These are phyloP conservation scores for Alcedo atthis DNA, from an alignment of 2,797 vertebrate species.

Conservation along the genomic window DNA sequence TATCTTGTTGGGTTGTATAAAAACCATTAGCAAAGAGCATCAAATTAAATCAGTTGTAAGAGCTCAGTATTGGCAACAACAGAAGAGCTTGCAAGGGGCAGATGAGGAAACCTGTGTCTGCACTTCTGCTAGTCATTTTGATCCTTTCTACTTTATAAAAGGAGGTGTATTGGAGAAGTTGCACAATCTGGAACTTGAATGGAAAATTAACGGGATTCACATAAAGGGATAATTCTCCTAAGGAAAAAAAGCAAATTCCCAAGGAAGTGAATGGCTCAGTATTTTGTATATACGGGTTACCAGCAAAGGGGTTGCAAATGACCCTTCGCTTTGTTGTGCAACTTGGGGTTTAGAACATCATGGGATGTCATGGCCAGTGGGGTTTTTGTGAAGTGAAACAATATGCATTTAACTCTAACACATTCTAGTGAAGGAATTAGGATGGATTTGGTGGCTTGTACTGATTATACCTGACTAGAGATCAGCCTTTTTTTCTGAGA, in stretches of 20 bases:
- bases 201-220: constrained; percentile 1
- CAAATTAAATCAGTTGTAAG: background rate
- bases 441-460: background rate
- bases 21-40: background rate
- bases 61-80: background rate
- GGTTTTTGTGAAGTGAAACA: background rate
- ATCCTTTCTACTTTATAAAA: constrained; percentile 6
- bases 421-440: too few relatives aligned
- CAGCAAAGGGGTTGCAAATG: background rate
- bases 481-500: background rate
- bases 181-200: background rate
- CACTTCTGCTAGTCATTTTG: background rate
- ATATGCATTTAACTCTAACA: background rate
- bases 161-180: background rate
- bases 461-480: background rate
- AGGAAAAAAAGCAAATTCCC: constrained; percentile 26
- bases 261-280: background rate
- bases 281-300: background rate
- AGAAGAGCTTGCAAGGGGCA: background rate
- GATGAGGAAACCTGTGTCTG: background rate
- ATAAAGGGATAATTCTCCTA: background rate
- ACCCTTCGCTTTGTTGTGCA: background rate
- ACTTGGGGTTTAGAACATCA: background rate
- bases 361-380: background rate
- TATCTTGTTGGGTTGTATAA: background rate